Percentiles rank a stretch among this genome's conserved stretches.
phyloP scores from a whole-genome alignment of 2,113 vertebrate species.

The Sminthopsis crassicaudata region DNA sequence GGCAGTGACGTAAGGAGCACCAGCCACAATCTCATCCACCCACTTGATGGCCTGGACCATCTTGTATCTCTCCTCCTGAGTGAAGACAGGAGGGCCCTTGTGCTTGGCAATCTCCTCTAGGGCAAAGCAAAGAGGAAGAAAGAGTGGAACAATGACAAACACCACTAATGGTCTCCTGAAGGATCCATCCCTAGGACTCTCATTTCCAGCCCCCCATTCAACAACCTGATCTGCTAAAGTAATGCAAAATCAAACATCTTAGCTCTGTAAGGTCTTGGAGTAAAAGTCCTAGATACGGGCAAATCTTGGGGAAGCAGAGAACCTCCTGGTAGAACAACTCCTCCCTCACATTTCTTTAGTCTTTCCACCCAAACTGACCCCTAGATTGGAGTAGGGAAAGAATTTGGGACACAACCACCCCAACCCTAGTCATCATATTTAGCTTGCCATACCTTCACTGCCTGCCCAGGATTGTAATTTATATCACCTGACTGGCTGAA shows the following conservation, averaged over 20 bases:
- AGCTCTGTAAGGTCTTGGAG: background rate
- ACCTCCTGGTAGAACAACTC: background rate
- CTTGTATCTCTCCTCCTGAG: slow-evolving; percentile 95
- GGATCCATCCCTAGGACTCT: background rate
- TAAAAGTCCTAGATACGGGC: background rate
- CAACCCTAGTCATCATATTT: background rate
- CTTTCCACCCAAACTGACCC: background rate
- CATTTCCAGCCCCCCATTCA: fast-evolving
- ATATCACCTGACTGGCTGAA: background rate
- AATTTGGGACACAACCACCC: background rate
- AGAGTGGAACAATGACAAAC: background rate
- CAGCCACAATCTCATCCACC: slow-evolving; percentile 97
- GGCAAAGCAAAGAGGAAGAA: background rate
- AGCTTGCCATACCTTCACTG: background rate
- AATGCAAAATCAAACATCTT: background rate
- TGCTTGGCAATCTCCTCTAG: slow-evolving; percentile 97
- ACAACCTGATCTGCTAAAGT: background rate
- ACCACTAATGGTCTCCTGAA: background rate
- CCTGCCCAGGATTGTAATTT: background rate
- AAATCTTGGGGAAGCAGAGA: background rate
- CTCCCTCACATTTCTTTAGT: background rate
- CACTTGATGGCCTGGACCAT: slow-evolving; percentile 99
- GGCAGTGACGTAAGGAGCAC: slow-evolving; percentile 96
- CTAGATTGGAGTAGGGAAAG: background rate
- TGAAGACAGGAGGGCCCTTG: slow-evolving; percentile 98